A percentile compares a stretch with the other conserved stretches of the same genome.
Evolutionary conservation across 2,797 vertebrate species (phyloP).

Genomic region (Darevskia nairensis): DNA sequence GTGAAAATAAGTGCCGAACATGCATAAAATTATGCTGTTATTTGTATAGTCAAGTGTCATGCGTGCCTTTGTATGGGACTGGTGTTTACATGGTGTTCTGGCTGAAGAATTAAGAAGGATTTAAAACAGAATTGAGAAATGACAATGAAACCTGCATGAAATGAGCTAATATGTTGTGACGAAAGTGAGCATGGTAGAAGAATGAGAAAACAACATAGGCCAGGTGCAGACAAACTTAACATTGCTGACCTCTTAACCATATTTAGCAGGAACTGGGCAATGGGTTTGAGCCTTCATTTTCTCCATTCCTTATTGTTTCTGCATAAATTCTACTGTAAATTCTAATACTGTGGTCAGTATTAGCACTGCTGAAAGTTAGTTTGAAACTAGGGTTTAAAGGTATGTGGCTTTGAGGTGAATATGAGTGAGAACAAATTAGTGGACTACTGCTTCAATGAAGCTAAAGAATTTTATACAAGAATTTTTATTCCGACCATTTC

Average conservation of each 20-base stretch:
- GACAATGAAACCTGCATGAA: neutral
- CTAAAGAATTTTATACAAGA: neutral
- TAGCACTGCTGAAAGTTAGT: neutral
- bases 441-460: neutral
- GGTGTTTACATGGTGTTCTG: no score
- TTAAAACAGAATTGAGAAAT: neutral
- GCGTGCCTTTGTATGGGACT: no score
- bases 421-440: neutral
- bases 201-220: neutral
- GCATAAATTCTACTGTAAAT: neutral
- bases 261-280: no score
- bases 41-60: no score
- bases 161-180: no score
- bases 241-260: neutral
- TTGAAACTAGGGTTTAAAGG: neutral
- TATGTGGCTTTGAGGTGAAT: neutral
- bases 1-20: conserved; percentile 48
- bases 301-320: neutral
- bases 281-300: neutral
- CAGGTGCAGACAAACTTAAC: neutral
- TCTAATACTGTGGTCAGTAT: neutral
- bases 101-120: neutral
- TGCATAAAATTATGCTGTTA: conserved; percentile 32
- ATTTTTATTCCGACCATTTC: neutral
- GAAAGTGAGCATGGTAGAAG: no score